phyloP scores from a whole-genome alignment of 2,888 invertebrate genomes.

The Agriopis aurantiaria region DNA sequence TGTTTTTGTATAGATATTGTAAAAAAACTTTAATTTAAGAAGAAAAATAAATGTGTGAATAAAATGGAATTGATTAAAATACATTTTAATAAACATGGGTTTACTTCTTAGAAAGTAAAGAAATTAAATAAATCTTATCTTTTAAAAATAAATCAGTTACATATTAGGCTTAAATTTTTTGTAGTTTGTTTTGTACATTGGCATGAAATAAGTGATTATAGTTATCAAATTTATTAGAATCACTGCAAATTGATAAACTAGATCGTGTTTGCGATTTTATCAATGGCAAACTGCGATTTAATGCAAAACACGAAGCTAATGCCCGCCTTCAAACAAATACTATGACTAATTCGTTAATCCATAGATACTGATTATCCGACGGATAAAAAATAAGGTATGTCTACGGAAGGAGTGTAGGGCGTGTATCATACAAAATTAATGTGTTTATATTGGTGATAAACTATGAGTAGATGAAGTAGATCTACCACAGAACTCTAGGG shows the following conservation, averaged over 20 bases:
- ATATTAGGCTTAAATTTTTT: too few species aligned
- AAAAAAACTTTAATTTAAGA: too few species aligned
- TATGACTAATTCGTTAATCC: constrained; percentile 2
- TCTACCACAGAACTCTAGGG: not conserved
- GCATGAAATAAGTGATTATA: too few species aligned
- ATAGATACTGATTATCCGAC: not conserved
- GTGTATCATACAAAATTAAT: constrained; percentile 3
- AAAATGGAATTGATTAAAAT: not conserved
- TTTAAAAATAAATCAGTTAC: too few species aligned
- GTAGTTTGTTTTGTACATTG: too few species aligned
- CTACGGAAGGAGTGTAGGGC: not conserved
- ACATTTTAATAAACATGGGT: not conserved
- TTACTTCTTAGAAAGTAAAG: constrained; percentile 2
- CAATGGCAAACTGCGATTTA: not conserved
- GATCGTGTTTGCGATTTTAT: not conserved
- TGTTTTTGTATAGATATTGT: too few species aligned
- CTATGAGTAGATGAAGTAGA: too few species aligned
- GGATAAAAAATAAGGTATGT: not conserved
- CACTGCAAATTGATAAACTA: not conserved
- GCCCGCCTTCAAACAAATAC: not conserved
- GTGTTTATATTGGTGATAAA: not conserved
- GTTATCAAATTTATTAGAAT: not conserved
- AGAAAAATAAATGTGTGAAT: too few species aligned
- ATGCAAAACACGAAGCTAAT: not conserved
- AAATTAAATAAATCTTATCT: not conserved